These are phyloP conservation scores for Oreotragus oreotragus DNA, from an alignment of 2,113 vertebrate genomes.

Conservation along the genomic window DNA sequence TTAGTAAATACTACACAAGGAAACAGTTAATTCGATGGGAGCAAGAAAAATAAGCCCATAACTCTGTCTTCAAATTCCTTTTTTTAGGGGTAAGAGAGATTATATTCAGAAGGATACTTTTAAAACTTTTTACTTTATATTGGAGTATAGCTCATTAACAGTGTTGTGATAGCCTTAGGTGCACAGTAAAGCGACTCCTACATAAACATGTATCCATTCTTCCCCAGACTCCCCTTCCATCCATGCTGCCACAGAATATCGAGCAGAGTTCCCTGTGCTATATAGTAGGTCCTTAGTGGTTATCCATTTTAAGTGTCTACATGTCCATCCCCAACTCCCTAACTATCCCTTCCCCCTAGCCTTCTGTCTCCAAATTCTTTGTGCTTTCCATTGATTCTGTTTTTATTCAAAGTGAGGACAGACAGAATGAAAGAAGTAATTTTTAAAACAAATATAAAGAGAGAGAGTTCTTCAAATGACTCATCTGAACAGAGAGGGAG, in stretches of 20 bases:
- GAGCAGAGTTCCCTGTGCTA: background rate
- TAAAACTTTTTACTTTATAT: background rate
- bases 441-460: background rate
- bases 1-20: background rate
- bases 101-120: background rate
- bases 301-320: background rate
- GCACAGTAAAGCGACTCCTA: accelerated
- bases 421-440: background rate
- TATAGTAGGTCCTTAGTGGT: background rate
- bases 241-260: background rate
- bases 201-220: background rate
- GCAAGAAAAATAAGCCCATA: background rate
- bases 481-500: background rate
- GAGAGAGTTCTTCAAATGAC: background rate
- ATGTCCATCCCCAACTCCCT: background rate
- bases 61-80: background rate
- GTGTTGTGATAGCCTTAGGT: background rate
- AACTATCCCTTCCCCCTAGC: background rate
- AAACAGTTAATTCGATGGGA: background rate
- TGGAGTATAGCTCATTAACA: background rate
- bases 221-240: background rate
- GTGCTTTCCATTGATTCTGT: background rate
- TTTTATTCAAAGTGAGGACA: background rate
- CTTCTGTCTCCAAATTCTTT: background rate
- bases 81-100: background rate